Conservation (phyloP, 2,113 vertebrate genomes). For the Perca fluviatilis region DNA sequence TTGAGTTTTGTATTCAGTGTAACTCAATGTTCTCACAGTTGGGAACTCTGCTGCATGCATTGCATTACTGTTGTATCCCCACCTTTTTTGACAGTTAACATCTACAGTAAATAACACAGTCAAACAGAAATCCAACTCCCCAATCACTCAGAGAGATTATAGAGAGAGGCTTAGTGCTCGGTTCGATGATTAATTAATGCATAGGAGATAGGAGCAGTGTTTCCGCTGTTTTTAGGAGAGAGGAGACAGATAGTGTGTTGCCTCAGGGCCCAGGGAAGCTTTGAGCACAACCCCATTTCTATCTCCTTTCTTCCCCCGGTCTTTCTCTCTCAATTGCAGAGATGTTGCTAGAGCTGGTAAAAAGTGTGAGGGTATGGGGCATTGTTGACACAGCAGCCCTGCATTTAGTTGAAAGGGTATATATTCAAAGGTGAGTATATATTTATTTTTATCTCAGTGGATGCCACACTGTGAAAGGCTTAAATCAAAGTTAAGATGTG, state of each 20-base stretch:
- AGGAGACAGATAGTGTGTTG: conserved; percentile 31
- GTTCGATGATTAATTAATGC: conserved; percentile 69
- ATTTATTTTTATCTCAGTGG: neutral
- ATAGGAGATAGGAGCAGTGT: conserved; percentile 47
- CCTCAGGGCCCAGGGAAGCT: conserved; percentile 60
- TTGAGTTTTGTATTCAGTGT: conserved; percentile 30
- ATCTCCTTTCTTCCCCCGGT: conserved; percentile 21
- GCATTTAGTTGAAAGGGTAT: conserved; percentile 41
- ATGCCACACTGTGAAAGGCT: neutral
- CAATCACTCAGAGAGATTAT: conserved; percentile 65
- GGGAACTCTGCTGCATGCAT: conserved; percentile 23
- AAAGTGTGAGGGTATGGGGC: conserved; percentile 8
- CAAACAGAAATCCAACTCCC: conserved; percentile 62
- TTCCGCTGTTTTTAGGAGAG: conserved; percentile 59
- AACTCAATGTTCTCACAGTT: neutral
- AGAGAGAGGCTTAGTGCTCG: conserved; percentile 29
- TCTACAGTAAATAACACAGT: conserved; percentile 57
- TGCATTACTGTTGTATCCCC: conserved; percentile 14
- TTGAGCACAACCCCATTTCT: conserved; percentile 46
- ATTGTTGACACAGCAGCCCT: conserved; percentile 29
- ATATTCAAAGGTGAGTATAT: conserved; percentile 6
- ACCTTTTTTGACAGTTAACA: conserved; percentile 45
- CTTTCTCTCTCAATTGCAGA: conserved; percentile 39
- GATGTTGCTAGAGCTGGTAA: conserved; percentile 40
- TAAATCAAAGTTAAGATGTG: conserved; percentile 11